Percentiles rank a stretch among this genome's conserved stretches.
Conservation (phyloP, 2,888 invertebrate genomes). For the Drosophila kuntzei region DNA sequence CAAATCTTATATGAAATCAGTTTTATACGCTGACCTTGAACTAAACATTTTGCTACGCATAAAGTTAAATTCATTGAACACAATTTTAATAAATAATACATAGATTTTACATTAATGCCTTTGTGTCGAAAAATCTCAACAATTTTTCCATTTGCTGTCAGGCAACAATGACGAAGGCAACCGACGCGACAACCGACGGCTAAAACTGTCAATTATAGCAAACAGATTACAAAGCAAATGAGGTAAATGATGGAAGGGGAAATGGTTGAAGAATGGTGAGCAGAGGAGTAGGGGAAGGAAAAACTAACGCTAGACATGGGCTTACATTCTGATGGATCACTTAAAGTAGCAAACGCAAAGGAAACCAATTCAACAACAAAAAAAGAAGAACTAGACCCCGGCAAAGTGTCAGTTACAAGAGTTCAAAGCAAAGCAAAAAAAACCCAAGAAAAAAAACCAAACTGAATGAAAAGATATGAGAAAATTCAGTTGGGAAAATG, state of each 20-base stretch:
- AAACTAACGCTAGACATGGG: constrained; percentile 40
- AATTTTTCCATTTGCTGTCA: constrained; percentile 80
- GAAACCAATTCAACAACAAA: constrained; percentile 37
- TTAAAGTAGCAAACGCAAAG: constrained; percentile 17
- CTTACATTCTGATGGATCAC: constrained; percentile 69
- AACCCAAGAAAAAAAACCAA: background rate
- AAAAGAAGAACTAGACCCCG: constrained; percentile 4
- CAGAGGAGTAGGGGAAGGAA: background rate
- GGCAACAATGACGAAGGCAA: constrained; percentile 48
- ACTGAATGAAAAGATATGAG: constrained; percentile 2
- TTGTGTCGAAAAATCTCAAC: constrained; percentile 58
- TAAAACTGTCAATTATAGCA: constrained; percentile 73
- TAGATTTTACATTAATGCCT: constrained; percentile 51
- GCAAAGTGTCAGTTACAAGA: constrained; percentile 57
- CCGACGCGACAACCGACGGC: constrained; percentile 25
- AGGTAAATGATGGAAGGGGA: constrained; percentile 11
- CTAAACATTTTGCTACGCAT: constrained; percentile 47
- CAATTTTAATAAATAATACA: constrained; percentile 26
- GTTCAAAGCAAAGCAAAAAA: constrained; percentile 47
- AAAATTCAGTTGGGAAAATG: constrained; percentile 34
- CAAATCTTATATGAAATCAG: background rate
- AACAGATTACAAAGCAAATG: constrained; percentile 56
- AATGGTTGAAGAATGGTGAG: background rate
- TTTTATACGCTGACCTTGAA: constrained; percentile 64
- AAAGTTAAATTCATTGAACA: constrained; percentile 21